Evolutionary conservation across 2,113 vertebrate species (phyloP), one percentile per base, ranked within the genome.

Genomic region (Ochotona curzoniae): DNA sequence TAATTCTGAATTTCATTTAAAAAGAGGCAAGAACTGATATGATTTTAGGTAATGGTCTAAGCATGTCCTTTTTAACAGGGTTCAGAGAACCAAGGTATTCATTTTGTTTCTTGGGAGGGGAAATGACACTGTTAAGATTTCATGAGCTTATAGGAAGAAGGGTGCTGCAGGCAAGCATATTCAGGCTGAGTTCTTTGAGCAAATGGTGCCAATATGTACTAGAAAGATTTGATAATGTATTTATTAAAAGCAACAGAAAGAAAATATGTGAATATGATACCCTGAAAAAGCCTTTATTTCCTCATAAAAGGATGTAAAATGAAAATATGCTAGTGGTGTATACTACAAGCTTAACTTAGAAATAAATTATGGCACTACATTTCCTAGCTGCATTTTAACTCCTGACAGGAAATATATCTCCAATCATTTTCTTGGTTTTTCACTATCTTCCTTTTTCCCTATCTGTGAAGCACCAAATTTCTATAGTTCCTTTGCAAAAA

Each of bases 1-100:
- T 87, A 71, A 89, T 94, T 18, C 25, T 47, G 10, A 26, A 91
- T 93, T 91, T 94, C 70, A 66, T 87, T 95, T 74, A 89, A 87
- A 91, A 21, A 57, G 66, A 93, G 32, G 35, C 74, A 63, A 93
- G 75, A 70, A 54, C 95, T 93, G 30, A 82, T 83, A 83, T 94
- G 54, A 73, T 92, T 95, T 93, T 67, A 61, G 44, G 81, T 69
- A 73, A 49, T 51, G 69, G 73, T 80, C 73, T 94, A 92, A 95
- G 93, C 60, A 90, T 88, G 61, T 90, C 83, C 87, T 17, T 84
- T 86, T 78, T 60, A 67, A 84, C 67, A 49, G 32, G 32, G 15
- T 90, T 94, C 60, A 57, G 54, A 74, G 44, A 54, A 89, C 93
- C 30, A 57, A 93, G 1, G 13, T 85, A 87, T 93, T 95, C 94